phyloP scores from a whole-genome alignment of 2,113 vertebrate genomes.

The Bujurquina vittata region DNA sequence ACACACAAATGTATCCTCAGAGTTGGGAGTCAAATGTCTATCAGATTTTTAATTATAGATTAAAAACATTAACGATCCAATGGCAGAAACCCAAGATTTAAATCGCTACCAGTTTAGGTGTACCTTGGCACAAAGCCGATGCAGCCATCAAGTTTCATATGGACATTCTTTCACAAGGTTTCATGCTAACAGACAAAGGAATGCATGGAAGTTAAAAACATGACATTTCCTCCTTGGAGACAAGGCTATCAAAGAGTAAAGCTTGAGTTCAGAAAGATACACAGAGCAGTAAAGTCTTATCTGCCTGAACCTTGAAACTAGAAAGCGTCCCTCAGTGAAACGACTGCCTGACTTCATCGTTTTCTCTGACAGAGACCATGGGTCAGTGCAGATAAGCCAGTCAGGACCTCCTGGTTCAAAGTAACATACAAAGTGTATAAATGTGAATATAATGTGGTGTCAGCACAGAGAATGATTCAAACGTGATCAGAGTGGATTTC shows the following conservation, averaged over 20 bases:
- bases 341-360: not conserved
- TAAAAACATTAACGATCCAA: constrained; percentile 8
- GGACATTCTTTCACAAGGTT: not conserved
- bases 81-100: constrained; percentile 28
- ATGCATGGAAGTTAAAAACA: not conserved
- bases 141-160: constrained; percentile 7
- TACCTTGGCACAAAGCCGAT: not conserved
- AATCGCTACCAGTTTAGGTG: constrained; percentile 29
- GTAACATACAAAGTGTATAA: not conserved
- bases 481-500: not conserved
- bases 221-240: not conserved
- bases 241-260: not conserved
- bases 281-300: constrained; percentile 48
- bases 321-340: not conserved
- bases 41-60: constrained; percentile 21
- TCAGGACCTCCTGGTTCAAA: not conserved
- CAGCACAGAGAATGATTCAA: not conserved
- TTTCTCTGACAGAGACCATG: not conserved
- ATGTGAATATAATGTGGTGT: not conserved
- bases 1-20: not conserved
- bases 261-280: not conserved
- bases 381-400: not conserved
- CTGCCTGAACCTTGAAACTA: constrained; percentile 50
- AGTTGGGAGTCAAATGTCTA: not conserved
- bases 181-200: constrained; percentile 17